Conservation (phyloP, 2,113 vertebrate genomes). For the Sturnus vulgaris region DNA sequence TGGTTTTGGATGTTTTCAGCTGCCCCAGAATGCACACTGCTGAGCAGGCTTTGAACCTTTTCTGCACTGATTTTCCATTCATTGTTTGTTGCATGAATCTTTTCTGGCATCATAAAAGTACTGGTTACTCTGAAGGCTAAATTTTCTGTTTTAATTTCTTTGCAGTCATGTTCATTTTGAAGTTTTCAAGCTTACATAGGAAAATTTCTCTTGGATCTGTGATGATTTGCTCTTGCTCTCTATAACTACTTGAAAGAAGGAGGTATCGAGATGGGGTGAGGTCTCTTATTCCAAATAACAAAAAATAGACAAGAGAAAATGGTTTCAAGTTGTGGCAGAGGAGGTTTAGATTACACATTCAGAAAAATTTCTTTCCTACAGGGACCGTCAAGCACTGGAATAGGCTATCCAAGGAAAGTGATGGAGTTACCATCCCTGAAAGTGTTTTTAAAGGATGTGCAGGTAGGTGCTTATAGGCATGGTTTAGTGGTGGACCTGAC, state of each 20-base stretch:
- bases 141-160: neutral
- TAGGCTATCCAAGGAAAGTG: neutral
- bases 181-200: neutral
- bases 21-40: neutral
- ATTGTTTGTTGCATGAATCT: fast-evolving
- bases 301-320: neutral
- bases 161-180: neutral
- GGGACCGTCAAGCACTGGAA: neutral
- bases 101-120: neutral
- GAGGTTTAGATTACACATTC: neutral
- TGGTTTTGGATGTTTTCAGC: neutral
- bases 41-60: neutral
- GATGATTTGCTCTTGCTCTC: neutral
- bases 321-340: neutral
- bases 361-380: neutral
- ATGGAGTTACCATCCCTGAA: neutral
- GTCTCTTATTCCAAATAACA: neutral
- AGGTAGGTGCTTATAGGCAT: neutral
- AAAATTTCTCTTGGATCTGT: neutral
- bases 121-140: neutral
- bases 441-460: neutral
- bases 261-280: fast-evolving
- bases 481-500: neutral
- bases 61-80: neutral
- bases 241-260: neutral